Base-by-base conservation (phyloP, 1,140 invertebrate species). In the Camponotus floridanus region DNA sequence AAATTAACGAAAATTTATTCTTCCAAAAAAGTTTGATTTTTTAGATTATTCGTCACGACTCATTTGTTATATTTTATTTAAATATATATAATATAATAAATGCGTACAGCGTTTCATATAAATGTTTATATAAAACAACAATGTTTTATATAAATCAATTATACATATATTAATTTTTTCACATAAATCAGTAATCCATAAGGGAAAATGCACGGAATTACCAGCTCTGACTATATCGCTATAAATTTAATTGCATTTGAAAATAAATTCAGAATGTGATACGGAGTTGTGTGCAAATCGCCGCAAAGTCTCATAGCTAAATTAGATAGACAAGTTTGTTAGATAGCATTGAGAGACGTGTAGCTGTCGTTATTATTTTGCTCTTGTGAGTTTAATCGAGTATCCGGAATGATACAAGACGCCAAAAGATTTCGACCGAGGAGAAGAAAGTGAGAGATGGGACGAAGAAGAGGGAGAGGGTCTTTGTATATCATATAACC, bases 251-350 rank as follows among this genome's bases (percentile, higher is more conserved):
- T 61, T 45, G 55, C 68, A 42, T 61, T 45, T 48, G 55, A 62
- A 33, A 33, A 74, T 31, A 64, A 74, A 36, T 73, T 59, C 55
- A 74, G 55, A 73, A 36, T 61, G 48, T 51, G 13, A 36, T 73
- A 18, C 67, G 18, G 31, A 61, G 13, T 74, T 61, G 33, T 74
- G 68, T 74, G 42, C 13, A 74, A 59, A 45, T 55, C 6, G 13
- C 31, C 11, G n/a, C 31, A 48, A 83, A 62, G 55, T 57, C 62
- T 55, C 55, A 48, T 62, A 83, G 26, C 36, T 48, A 68, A 70
- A 70, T 80, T 18, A 51, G 45, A 55, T 21, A 18, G 51, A 45
- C 33, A 73, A 81, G 68, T 33, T 80, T 42, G 21, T 70, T 61
- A 61, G 55, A 73, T 59, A 73, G 39, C 11, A n/a, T n/a, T 11